Evolutionary conservation across 2,113 vertebrate genomes (phyloP).

Genomic region (Dicerorhinus sumatrensis): DNA sequence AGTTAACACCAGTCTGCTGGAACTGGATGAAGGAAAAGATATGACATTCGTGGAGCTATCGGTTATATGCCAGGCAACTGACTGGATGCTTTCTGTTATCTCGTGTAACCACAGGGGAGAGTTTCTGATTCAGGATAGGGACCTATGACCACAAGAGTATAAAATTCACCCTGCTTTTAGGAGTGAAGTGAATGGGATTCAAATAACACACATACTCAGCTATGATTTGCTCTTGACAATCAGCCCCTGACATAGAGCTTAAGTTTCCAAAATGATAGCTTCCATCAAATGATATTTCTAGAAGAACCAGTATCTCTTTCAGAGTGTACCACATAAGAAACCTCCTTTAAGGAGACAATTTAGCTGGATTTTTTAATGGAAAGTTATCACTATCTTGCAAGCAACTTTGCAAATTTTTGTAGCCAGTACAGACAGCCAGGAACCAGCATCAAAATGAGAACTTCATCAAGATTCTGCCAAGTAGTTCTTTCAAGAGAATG

Average conservation of each 20-base stretch:
- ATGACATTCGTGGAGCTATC: not conserved
- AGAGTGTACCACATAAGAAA: not conserved
- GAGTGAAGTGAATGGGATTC: slow-evolving; percentile 24
- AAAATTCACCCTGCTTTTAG: slow-evolving; percentile 28
- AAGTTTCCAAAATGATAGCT: slow-evolving; percentile 35
- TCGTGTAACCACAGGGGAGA: not conserved
- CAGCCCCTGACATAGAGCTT: not conserved
- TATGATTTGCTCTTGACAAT: not conserved
- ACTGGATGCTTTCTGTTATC: slow-evolving; percentile 12
- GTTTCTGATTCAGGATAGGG: not conserved
- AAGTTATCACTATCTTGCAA: slow-evolving; percentile 42
- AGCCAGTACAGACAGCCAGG: not conserved
- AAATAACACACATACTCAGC: not conserved
- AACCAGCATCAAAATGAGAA: not conserved
- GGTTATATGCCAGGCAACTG: not conserved
- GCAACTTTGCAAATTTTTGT: not conserved
- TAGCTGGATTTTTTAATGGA: not conserved
- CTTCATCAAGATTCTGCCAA: not conserved
- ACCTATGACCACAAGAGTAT: not conserved
- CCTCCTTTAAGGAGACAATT: slow-evolving; percentile 31
- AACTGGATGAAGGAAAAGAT: slow-evolving; percentile 9
- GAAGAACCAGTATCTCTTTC: slow-evolving; percentile 4
- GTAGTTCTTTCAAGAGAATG: not conserved
- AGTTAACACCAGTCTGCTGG: not conserved
- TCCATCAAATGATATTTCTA: slow-evolving; percentile 33